These are phyloP conservation scores for Ophonus ardosiacus DNA, from an alignment of 2,888 invertebrate genomes.

Conservation along the genomic window DNA sequence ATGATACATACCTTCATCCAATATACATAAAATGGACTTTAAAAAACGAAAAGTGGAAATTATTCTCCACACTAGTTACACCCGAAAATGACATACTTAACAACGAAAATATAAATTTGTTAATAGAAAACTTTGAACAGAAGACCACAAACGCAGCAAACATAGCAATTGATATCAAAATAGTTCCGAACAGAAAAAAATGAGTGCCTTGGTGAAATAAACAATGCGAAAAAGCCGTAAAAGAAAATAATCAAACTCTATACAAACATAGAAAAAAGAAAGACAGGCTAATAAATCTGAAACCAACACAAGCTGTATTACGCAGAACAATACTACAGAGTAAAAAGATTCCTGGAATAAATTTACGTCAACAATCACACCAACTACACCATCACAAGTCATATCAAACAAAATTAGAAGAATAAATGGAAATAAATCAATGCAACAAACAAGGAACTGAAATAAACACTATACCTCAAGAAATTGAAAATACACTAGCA, in stretches of 20 bases:
- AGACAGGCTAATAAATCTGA: background rate
- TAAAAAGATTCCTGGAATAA: slow-evolving; percentile 33
- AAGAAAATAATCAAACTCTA: background rate
- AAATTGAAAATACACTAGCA: background rate
- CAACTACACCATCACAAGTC: background rate
- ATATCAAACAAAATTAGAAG: background rate
- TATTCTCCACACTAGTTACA: no score
- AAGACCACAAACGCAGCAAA: no score
- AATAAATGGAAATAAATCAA: background rate
- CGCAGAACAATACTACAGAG: slow-evolving; percentile 16
- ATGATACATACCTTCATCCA: no score
- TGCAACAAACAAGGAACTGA: background rate
- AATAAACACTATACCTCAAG: background rate
- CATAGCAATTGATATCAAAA: background rate
- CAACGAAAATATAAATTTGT: no score
- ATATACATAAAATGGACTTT: no score
- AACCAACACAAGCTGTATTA: no score
- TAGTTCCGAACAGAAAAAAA: background rate
- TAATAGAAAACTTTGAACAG: no score
- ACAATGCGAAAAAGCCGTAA: no score
- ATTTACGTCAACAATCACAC: background rate
- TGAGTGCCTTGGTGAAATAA: slow-evolving; percentile 35
- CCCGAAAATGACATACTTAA: no score
- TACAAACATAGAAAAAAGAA: slow-evolving; percentile 32
- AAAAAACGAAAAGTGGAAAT: no score